phyloP scores from a whole-genome alignment of 1,140 invertebrate species.

The Pachypsylla venusta region DNA sequence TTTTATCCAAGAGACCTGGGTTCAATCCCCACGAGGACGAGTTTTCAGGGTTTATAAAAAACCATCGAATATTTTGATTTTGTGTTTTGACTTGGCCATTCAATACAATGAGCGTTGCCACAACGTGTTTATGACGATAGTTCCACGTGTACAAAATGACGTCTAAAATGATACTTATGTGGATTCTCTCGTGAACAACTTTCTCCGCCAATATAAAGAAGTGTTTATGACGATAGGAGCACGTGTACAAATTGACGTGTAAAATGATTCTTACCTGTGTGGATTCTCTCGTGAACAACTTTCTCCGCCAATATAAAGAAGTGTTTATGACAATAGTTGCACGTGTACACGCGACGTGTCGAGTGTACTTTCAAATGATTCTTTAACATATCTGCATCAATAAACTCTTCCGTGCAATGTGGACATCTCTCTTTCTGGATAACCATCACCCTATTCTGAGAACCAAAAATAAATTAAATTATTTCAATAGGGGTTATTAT shows the following conservation, averaged over 20 bases:
- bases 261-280: not conserved
- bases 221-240: not conserved
- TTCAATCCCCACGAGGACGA: no score
- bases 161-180: no score
- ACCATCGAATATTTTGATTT: no score
- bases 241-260: not conserved
- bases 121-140: no score
- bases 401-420: not conserved
- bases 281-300: not conserved
- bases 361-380: not conserved
- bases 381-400: not conserved
- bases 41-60: no score
- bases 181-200: not conserved
- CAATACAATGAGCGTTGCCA: no score
- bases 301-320: not conserved
- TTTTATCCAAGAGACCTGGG: no score
- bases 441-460: constrained; percentile 1
- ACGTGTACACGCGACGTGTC: not conserved
- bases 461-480: no score
- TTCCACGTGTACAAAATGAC: no score
- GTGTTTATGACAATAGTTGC: not conserved
- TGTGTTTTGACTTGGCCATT: no score
- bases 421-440: constrained; percentile 4
- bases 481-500: no score
- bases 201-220: not conserved